Percentiles rank a stretch among this genome's conserved stretches.
Evolutionary conservation across 2,797 vertebrate species (phyloP).

Genomic region (Hafferia zeledoni): DNA sequence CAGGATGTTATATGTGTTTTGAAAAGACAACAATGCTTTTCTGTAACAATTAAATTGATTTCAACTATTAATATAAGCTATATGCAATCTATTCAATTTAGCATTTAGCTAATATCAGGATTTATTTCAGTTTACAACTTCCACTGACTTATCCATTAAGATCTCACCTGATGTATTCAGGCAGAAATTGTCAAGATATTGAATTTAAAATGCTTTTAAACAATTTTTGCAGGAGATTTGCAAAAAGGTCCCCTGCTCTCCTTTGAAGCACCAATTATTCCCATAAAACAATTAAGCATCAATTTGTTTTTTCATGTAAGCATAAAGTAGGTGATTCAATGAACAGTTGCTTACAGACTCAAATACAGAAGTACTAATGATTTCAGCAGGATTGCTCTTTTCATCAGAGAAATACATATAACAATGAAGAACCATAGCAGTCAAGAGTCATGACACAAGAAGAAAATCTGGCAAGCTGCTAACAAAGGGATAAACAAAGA

Average conservation of each 20-base stretch:
- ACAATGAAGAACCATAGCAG: not conserved
- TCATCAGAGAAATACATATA: not conserved
- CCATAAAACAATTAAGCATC: not conserved
- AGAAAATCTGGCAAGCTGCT: not conserved
- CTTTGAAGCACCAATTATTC: constrained; percentile 12
- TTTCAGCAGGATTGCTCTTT: not conserved
- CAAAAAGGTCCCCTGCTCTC: not conserved
- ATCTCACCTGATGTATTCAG: not conserved
- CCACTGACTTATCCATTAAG: not conserved
- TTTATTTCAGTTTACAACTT: not conserved
- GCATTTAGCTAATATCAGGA: not conserved
- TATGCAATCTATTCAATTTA: not conserved
- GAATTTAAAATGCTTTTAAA: constrained; percentile 6
- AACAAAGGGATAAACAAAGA: not conserved
- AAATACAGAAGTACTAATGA: not conserved
- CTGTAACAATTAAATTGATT: not conserved
- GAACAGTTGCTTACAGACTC: not conserved
- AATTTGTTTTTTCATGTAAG: not conserved
- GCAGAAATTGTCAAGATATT: not conserved
- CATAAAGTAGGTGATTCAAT: not conserved
- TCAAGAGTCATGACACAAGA: not conserved
- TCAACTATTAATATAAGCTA: not conserved
- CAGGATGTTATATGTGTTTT: not conserved
- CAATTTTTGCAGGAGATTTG: not conserved
- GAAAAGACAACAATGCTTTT: not conserved